Base-by-base conservation (phyloP, 2,888 invertebrate genomes). In the Geophilus truncorum region DNA sequence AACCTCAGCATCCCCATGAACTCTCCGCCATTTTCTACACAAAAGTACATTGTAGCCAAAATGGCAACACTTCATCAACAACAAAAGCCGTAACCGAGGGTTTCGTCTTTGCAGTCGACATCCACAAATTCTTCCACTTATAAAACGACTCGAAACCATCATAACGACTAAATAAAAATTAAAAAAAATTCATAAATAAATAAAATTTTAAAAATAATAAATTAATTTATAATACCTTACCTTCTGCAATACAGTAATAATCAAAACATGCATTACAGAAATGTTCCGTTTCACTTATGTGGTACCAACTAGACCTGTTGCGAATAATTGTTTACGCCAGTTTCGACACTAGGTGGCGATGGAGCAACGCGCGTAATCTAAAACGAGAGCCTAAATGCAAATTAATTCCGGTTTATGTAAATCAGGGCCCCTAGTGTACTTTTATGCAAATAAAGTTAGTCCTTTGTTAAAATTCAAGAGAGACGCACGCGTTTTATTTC, bases 201-300 rank as follows among this genome's bases (percentile, higher is more conserved):
- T 1, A 76, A 28, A 25, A 21, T 23, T 23, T 80, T 45, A n/a
- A 76, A 25, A 76, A 21, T 36, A 34, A 30, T n/a, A n/a, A n/a
- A n/a, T n/a, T n/a, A n/a, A n/a, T n/a, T n/a, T n/a, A n/a, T n/a
- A n/a, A n/a, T n/a, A n/a, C n/a, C n/a, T n/a, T n/a, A n/a, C n/a
- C n/a, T n/a, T n/a, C n/a, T n/a, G n/a, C n/a, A n/a, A 7, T 21
- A 76, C n/a, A 88, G 84, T 84, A 87, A 82, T 85, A 83, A 45
- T 88, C 88, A 84, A 87, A 87, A 82, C 88, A 88, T 78, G 86
- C 86, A 82, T 87, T 87, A 83, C 88, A 88, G 84, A 85, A 88
- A 83, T 88, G 88, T 84, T 88, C 88, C 12, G 86, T 87, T 7
- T 83, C 82, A 3, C 87, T 86, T 18, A 88, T 82, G 81, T 88